Base-by-base conservation (phyloP, 2,888 invertebrate species). In the Lomographa bimaculata region DNA sequence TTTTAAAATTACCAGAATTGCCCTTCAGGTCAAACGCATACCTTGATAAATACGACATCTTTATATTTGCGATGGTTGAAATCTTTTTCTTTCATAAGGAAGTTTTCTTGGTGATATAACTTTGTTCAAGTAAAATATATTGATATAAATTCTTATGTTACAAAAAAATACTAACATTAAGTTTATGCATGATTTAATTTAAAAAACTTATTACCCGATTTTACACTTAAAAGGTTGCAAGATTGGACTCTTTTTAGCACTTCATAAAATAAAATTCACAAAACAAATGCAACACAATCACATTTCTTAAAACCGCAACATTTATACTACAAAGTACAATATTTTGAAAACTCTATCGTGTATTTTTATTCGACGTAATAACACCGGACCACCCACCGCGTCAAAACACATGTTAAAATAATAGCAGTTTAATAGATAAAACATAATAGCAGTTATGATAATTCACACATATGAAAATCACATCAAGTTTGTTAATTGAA, bases 1-100 rank as follows among this genome's bases (percentile, higher is more conserved):
- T n/a, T n/a, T n/a, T n/a, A n/a, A n/a, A n/a, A n/a, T n/a, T n/a
- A n/a, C n/a, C n/a, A n/a, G n/a, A n/a, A n/a, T n/a, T n/a, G n/a
- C n/a, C n/a, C n/a, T n/a, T n/a, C n/a, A 69, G 85, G 84, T 81
- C 85, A 82, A 71, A 76, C 65, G 61, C 62, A 71, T 71, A 71
- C 61, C 62, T 64, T 54, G 77, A 79, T 79, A 75, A 70, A 47
- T 36, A 47, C 55, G 51, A 63, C 62, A 63, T 61, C 54, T 60
- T 57, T 43, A 57, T 45, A 54, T 41, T 44, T 20, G 40, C 39
- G 50, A 59, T 60, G 50, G 35, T 50, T 25, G 17, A 12, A 35
- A 17, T 38, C 12, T 28, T 36, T 28, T 40, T n/a, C n/a, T n/a
- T n/a, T n/a, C n/a, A n/a, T n/a, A n/a, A n/a, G n/a, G n/a, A n/a